Evolutionary conservation across 2,888 invertebrate genomes (phyloP), one percentile per base, ranked within the genome.

Genomic region (Calephelis perditalis): DNA sequence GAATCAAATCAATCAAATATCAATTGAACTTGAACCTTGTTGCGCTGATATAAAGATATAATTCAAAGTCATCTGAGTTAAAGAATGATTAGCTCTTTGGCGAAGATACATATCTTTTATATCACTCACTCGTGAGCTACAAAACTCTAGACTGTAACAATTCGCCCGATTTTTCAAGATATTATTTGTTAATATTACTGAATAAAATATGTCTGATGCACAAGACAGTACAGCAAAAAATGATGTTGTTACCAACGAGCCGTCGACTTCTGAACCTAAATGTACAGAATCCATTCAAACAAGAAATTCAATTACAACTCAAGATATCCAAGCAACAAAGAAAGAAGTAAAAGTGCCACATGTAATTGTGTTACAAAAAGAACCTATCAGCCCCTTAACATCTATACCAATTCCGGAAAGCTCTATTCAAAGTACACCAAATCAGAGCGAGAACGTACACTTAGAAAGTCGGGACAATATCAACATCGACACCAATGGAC

Each of bases 401-500:
- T 11, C 52, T 10, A 10, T 26, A 52, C 15, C 52, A 7, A 35
- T 52, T 52, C 11, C 35, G 54, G 59, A 62, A 35, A 45, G 49
- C 35, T 40, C 36, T 15, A 44, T 49, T 45, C 37, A 35, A n/a
- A 45, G 47, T 45, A 55, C 56, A 36, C 49, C 63, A 58, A 46
- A 57, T 37, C 56, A 58, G 55, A 56, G 54, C 47, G 46, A 63
- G 26, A 61, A 60, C 15, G 54, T 63, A 57, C 35, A 52, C 5
- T 52, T 52, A 52, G 52, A 52, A 52, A 52, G 35, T 11, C 35
- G 26, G 11, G 35, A 35, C 10, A 15, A 10, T 36, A 43, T 52
- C 15, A 63, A 61, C 60, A 60, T 58, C n/a, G 60, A 59, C 40
- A 62, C 36, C 35, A 46, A 61, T 56, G 35, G 47, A 45, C 40